These are phyloP conservation scores for Apis laboriosa DNA, from an alignment of 1,140 invertebrate species.

Conservation along the genomic window DNA sequence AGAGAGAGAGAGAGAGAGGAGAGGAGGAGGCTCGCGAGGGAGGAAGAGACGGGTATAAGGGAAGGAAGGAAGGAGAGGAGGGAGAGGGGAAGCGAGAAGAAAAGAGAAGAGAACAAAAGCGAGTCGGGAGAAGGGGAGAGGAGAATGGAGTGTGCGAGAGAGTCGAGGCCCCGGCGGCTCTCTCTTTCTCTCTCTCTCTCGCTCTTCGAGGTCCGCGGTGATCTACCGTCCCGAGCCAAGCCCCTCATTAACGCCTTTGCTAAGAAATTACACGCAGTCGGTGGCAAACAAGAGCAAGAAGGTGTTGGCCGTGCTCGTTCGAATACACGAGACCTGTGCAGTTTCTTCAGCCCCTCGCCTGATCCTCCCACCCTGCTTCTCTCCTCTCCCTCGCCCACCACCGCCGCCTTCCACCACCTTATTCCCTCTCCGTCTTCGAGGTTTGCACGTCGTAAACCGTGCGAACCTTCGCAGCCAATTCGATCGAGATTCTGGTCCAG, in stretches of 20 bases:
- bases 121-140: conserved; percentile 19
- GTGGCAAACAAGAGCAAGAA: conserved; percentile 81
- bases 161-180: conserved; percentile 64
- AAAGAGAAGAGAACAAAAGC: not conserved
- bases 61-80: not conserved
- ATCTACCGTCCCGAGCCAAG: conserved; percentile 79
- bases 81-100: conserved; percentile 7
- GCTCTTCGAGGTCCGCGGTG: conserved; percentile 63
- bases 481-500: conserved; percentile 72
- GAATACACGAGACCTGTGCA: conserved; percentile 64
- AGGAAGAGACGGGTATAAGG: conserved; percentile 27
- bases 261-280: conserved; percentile 80
- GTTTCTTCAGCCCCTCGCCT: conserved; percentile 17
- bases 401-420: conserved; percentile 20
- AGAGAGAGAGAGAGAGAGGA: not conserved
- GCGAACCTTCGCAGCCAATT: conserved; percentile 68
- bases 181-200: not conserved
- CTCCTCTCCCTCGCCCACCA: conserved; percentile 30
- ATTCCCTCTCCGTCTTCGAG: not conserved
- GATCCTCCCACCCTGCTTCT: conserved; percentile 8
- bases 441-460: conserved; percentile 55
- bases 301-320: conserved; percentile 72
- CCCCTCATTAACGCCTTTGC: conserved; percentile 81
- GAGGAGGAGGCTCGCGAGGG: not conserved
- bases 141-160: conserved; percentile 63